Percentiles rank a stretch among this genome's conserved stretches.
Evolutionary conservation across 2,797 vertebrate species (phyloP).

Genomic region (Tiaroga cobitis): DNA sequence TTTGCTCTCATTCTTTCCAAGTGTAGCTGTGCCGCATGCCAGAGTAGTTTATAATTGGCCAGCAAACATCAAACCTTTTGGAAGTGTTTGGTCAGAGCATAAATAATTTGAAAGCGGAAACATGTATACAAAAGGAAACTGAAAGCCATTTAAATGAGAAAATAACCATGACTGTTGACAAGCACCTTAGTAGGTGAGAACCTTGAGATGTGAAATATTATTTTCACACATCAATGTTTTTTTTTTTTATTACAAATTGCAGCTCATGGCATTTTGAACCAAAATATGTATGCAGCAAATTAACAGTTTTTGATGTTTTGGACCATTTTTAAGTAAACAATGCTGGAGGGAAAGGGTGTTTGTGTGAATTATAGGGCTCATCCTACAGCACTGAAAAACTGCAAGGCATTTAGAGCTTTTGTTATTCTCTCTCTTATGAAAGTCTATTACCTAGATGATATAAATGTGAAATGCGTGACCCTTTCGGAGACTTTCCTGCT

Average conservation of each 20-base stretch:
- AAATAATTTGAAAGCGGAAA: conserved; percentile 24
- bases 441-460: conserved; percentile 4
- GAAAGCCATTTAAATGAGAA: conserved; percentile 32
- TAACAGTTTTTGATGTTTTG: background rate
- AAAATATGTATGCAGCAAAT: conserved; percentile 16
- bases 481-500: conserved; percentile 15
- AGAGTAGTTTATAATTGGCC: conserved; percentile 18
- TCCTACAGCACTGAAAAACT: conserved; percentile 15
- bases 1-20: background rate
- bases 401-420: background rate
- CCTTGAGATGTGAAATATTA: conserved; percentile 16
- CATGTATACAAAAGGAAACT: conserved; percentile 22
- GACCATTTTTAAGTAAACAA: background rate
- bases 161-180: conserved; percentile 23
- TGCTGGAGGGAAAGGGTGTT: background rate
- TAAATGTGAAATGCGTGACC: conserved; percentile 12
- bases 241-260: background rate
- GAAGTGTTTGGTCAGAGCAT: conserved; percentile 4
- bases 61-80: conserved; percentile 17
- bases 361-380: background rate
- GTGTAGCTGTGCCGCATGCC: background rate
- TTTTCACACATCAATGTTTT: conserved; percentile 38
- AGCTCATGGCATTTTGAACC: conserved; percentile 22
- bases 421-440: conserved; percentile 27
- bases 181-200: conserved; percentile 26